Base-by-base conservation (phyloP, 2,797 vertebrate genomes). In the Gymnothorax javanicus region DNA sequence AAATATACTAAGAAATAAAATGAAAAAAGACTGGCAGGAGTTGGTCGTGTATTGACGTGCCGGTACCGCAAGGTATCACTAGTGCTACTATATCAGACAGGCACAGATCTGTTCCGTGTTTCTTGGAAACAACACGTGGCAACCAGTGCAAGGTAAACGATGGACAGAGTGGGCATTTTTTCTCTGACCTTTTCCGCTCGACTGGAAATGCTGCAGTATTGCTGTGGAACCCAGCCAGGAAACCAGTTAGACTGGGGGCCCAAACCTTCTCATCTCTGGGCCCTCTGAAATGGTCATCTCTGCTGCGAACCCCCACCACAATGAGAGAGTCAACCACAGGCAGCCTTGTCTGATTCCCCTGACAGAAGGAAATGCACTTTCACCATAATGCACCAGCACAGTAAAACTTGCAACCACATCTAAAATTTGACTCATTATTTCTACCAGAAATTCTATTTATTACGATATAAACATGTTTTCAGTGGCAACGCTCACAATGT, bases 231-330 rank as follows among this genome's bases (percentile, higher is more conserved):
- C 64, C 71, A 89, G 82, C 85, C 79, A 88, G 67, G 77, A 83
- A 67, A 81, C 85, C 87, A 90, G 89, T 91, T 89, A 90, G 88
- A 89, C 87, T 85, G 84, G 84, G 62, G 64, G 81, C 85, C 84
- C 83, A 54, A 88, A 89, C 84, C 85, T 17, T 77, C 43, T 77
- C 73, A 86, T 90, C 90, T 86, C 86, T 57, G 84, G 69, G 27
- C 25, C 57, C 11, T n/a, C 33, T 84, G 50, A 59, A 84, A 60
- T 43, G 25, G 43, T 6, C 15, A 77, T 43, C 15, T 43, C 52
- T 15, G 1, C 73, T 17, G 43, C 50, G 43, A 77, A 77, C 43
- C 73, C 73, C 33, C 73, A 20, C 73, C 43, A 17, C 33, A 52
- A 52, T 43, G 17, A 69, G 23, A 52, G 20, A 7, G 5, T 77